These are phyloP conservation scores for Chinchilla lanigera DNA, from an alignment of 2,113 vertebrate genomes.

Conservation along the genomic window DNA sequence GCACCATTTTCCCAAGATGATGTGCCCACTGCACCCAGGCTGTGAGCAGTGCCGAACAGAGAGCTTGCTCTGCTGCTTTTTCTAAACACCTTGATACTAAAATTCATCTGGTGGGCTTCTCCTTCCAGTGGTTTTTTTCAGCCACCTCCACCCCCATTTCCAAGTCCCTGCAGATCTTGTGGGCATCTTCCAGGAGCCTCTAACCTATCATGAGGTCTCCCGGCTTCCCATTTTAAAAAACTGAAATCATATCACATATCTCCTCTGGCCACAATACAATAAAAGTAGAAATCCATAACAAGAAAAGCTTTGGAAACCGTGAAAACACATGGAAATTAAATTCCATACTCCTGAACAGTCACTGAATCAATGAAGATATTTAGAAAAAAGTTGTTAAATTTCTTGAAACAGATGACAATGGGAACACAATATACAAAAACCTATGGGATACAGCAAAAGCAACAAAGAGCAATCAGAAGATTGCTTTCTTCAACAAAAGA, in stretches of 20 bases:
- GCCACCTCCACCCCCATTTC: background rate
- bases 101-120: background rate
- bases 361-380: background rate
- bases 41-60: background rate
- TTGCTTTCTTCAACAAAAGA: background rate
- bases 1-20: background rate
- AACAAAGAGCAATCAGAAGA: background rate
- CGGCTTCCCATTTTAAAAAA: background rate
- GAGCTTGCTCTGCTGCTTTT: too few species aligned
- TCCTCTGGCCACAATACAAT: background rate
- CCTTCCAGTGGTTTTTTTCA: background rate
- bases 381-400: background rate
- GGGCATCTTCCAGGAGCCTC: background rate
- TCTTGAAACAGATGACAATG: background rate
- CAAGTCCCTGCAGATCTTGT: background rate
- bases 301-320: background rate
- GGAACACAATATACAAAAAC: background rate
- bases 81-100: background rate
- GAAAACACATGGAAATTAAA: background rate
- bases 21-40: background rate
- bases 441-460: background rate
- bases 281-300: background rate
- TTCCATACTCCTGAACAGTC: background rate
- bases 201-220: background rate
- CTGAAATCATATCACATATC: background rate